These are phyloP conservation scores for Pituophis catenifer DNA, from an alignment of 2,113 vertebrate genomes.

Conservation along the genomic window DNA sequence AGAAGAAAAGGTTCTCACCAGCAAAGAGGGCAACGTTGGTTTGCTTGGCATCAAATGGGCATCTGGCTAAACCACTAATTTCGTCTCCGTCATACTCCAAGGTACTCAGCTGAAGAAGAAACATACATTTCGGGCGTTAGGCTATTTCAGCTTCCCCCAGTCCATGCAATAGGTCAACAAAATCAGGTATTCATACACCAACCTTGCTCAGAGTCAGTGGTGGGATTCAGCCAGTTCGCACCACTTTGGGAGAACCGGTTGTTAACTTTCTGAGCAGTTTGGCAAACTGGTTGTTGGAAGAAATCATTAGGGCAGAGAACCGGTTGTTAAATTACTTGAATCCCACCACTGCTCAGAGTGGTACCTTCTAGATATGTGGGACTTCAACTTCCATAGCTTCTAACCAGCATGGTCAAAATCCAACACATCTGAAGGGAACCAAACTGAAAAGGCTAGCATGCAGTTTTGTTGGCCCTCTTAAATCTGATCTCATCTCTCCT, in stretches of 20 bases:
- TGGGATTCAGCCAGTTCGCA: too few species aligned
- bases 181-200: background rate
- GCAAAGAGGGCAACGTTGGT: constrained; percentile 99
- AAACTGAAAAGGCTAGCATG: constrained; percentile 35
- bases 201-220: background rate
- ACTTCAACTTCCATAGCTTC: background rate
- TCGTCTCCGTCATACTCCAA: constrained; percentile 98
- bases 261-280: too few species aligned
- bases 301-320: too few species aligned
- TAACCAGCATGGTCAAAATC: background rate
- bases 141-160: constrained; percentile 56
- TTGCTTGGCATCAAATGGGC: constrained; percentile 98
- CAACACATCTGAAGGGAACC: background rate
- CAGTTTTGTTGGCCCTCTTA: constrained; percentile 57
- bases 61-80: constrained; percentile 96
- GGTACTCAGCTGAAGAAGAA: constrained; percentile 87
- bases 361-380: background rate
- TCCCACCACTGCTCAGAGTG: too few species aligned
- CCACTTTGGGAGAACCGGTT: too few species aligned
- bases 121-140: constrained; percentile 57
- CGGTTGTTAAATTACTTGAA: too few species aligned
- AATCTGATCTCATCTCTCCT: constrained; percentile 44
- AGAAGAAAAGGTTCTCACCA: constrained; percentile 80
- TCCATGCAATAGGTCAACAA: constrained; percentile 23
- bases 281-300: too few species aligned